These are phyloP conservation scores for Leucophenga maculata DNA, from an alignment of 2,888 invertebrate species.

Conservation along the genomic window DNA sequence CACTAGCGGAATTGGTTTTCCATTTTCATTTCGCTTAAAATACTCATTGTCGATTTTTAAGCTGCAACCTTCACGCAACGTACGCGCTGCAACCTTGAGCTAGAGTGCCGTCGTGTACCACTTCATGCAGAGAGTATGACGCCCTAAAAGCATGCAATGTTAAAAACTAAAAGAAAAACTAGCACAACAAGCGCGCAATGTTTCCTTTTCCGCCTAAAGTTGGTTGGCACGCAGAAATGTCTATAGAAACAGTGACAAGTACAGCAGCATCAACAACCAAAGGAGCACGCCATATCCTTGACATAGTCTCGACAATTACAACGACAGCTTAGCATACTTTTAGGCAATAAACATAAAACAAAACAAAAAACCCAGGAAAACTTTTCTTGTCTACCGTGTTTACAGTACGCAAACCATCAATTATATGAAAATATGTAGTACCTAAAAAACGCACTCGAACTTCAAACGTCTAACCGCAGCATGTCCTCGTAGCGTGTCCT, in stretches of 20 bases:
- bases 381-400: neutral
- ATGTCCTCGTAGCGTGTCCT: conserved; percentile 14
- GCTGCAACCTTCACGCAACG: conserved; percentile 9
- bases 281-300: neutral
- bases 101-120: conserved; percentile 4
- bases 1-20: conserved; percentile 50
- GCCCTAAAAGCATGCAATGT: conserved; percentile 49
- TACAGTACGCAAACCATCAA: neutral
- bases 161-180: conserved; percentile 34
- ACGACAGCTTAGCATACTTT: neutral
- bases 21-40: neutral
- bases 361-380: no score
- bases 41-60: conserved; percentile 9
- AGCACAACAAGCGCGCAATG: conserved; percentile 20
- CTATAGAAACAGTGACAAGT: no score
- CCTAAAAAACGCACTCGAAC: conserved; percentile 3
- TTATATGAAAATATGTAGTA: neutral
- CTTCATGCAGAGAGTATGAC: conserved; percentile 38
- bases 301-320: conserved; percentile 15
- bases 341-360: conserved; percentile 5
- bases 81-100: conserved; percentile 5
- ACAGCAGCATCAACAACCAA: no score
- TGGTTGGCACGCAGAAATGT: no score
- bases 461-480: conserved; percentile 31
- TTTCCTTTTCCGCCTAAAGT: neutral